A percentile compares a stretch with the other conserved stretches of the same genome.
These are phyloP conservation scores for Scaptomyza caliginosa DNA, from an alignment of 2,888 invertebrate species.

Conservation along the genomic window DNA sequence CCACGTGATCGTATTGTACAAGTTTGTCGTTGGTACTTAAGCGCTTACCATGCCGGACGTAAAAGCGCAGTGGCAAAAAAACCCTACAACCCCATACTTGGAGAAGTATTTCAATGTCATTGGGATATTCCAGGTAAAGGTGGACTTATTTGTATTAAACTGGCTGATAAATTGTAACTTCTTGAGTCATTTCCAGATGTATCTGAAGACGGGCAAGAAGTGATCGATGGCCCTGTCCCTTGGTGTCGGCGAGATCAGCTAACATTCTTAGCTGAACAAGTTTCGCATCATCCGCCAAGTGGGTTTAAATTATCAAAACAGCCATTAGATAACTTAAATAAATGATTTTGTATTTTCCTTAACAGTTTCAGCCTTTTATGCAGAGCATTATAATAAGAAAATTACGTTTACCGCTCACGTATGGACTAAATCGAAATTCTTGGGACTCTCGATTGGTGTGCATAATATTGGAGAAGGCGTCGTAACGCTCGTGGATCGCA, in stretches of 20 bases:
- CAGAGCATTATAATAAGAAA: slow-evolving; percentile 95
- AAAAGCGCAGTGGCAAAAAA: slow-evolving; percentile 99
- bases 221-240: slow-evolving; percentile 93
- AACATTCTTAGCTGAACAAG: slow-evolving; percentile 98
- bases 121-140: slow-evolving; percentile 88
- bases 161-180: not conserved
- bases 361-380: slow-evolving; percentile 98
- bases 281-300: slow-evolving; percentile 99
- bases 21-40: slow-evolving; percentile 98
- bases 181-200: slow-evolving; percentile 43
- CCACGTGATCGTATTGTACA: slow-evolving; percentile 96
- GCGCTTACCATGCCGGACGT: slow-evolving; percentile 99
- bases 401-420: slow-evolving; percentile 98
- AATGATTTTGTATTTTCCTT: not conserved
- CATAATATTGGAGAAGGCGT: slow-evolving; percentile 98
- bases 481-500: slow-evolving; percentile 94
- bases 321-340: accelerated
- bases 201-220: slow-evolving; percentile 77
- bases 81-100: slow-evolving; percentile 99
- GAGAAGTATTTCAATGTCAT: slow-evolving; percentile 96
- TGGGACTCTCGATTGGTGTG: slow-evolving; percentile 98
- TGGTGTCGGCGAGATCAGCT: slow-evolving; percentile 95
- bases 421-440: slow-evolving; percentile 99
- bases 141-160: not conserved
- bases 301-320: slow-evolving; percentile 64